Evolutionary conservation across 2,888 invertebrate genomes (phyloP).

Genomic region (Hemicrepidius hirtus): DNA sequence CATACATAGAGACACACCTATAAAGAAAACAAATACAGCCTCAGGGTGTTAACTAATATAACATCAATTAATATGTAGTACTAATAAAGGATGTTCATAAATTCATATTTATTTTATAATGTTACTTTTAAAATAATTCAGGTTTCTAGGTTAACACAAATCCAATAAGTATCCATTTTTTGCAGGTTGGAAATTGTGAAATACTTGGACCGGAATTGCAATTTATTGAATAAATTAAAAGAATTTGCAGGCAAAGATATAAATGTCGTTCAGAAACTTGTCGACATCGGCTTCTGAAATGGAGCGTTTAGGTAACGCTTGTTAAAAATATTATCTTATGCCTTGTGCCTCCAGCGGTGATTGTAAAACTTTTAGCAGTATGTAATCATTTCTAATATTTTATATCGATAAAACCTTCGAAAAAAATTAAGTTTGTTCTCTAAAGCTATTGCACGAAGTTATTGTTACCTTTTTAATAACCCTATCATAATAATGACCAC

Average conservation of each 20-base stretch:
- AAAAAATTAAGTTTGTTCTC: slow-evolving; percentile 1
- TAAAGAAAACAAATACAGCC: neutral
- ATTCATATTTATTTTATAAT: no score
- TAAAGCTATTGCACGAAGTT: neutral
- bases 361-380: slow-evolving; percentile 29
- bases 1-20: slow-evolving; percentile 1
- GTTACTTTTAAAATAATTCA: neutral
- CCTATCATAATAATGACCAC: no score
- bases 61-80: no score
- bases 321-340: slow-evolving; percentile 37
- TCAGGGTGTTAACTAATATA: neutral
- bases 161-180: neutral
- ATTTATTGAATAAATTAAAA: slow-evolving; percentile 1
- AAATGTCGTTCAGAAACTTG: slow-evolving; percentile 7
- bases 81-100: no score
- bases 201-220: neutral
- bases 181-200: neutral
- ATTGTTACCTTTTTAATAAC: neutral
- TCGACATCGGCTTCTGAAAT: slow-evolving; percentile 32
- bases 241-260: neutral
- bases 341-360: slow-evolving; percentile 34
- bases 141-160: neutral
- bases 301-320: slow-evolving; percentile 37
- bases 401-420: neutral
- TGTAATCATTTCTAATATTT: slow-evolving; percentile 24